Evolutionary conservation across 2,113 vertebrate species (phyloP).

Genomic region (Spea bombifrons): DNA sequence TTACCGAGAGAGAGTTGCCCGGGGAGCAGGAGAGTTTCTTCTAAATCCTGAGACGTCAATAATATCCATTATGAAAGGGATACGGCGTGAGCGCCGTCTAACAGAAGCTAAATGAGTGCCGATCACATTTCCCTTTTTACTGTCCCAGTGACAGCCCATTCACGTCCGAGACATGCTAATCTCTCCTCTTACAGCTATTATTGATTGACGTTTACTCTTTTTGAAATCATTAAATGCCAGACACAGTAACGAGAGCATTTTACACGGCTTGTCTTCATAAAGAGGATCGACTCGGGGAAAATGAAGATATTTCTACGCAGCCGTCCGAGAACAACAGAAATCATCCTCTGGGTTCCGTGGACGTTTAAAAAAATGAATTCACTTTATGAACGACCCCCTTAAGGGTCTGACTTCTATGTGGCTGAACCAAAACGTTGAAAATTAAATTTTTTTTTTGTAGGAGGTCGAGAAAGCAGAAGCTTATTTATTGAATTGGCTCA

Average conservation of each 20-base stretch:
- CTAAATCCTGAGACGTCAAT: constrained; percentile 29
- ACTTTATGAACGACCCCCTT: not conserved
- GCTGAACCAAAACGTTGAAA: not conserved
- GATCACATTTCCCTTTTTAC: not conserved
- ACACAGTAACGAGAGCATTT: constrained; percentile 27
- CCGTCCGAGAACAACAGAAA: not conserved
- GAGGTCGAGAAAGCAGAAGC: too few species aligned
- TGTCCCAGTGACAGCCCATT: constrained; percentile 10
- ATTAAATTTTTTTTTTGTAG: too few species aligned
- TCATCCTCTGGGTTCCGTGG: not conserved
- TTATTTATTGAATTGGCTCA: too few species aligned
- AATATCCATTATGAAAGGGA: constrained; percentile 31
- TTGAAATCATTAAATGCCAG: constrained; percentile 40
- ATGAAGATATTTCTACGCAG: constrained; percentile 37
- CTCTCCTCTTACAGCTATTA: constrained; percentile 22
- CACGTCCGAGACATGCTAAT: constrained; percentile 33
- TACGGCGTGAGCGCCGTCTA: not conserved
- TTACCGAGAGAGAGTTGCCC: too few species aligned
- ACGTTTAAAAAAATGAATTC: constrained; percentile 11
- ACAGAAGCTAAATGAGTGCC: constrained; percentile 5
- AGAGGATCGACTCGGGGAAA: constrained; percentile 40
- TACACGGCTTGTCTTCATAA: constrained; percentile 15
- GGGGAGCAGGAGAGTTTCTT: not conserved
- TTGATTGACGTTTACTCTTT: constrained; percentile 36
- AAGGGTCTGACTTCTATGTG: not conserved